phyloP scores from a whole-genome alignment of 1,140 invertebrate species.

The Spodoptera frugiperda region DNA sequence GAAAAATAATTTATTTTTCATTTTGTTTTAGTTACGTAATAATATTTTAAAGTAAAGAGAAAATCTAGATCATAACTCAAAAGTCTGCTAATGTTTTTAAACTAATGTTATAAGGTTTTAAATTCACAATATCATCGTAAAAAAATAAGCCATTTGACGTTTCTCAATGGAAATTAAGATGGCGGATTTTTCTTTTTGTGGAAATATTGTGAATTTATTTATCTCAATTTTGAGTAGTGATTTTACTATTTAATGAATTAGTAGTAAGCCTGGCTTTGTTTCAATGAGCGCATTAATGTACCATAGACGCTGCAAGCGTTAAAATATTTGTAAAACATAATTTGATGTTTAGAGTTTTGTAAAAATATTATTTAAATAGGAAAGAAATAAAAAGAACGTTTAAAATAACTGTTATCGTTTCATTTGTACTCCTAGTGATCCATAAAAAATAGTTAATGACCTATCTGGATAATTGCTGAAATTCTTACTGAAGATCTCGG shows the following conservation, averaged over 20 bases:
- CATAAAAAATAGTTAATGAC: too few relatives aligned
- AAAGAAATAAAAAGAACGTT: slow-evolving; percentile 60
- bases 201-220: not conserved
- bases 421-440: not conserved
- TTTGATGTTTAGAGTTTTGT: slow-evolving; percentile 78
- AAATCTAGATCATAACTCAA: slow-evolving; percentile 26
- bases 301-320: slow-evolving; percentile 60
- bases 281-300: slow-evolving; percentile 52
- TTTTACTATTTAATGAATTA: slow-evolving; percentile 29
- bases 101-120: slow-evolving; percentile 3
- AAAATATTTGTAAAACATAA: slow-evolving; percentile 66
- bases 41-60: slow-evolving; percentile 21
- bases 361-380: slow-evolving; percentile 69
- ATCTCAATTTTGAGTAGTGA: slow-evolving; percentile 56
- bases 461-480: too few relatives aligned
- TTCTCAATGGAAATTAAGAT: not conserved
- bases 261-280: slow-evolving; percentile 58
- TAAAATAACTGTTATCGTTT: slow-evolving; percentile 45
- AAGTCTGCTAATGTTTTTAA: slow-evolving; percentile 24
- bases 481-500: too few relatives aligned
- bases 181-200: slow-evolving; percentile 8
- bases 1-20: not conserved
- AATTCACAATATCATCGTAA: not conserved
- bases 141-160: not conserved
- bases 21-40: not conserved